A percentile compares a stretch with the other conserved stretches of the same genome.
Evolutionary conservation across 1,140 invertebrate species (phyloP).

Genomic region (Diachasmimorpha longicaudata): DNA sequence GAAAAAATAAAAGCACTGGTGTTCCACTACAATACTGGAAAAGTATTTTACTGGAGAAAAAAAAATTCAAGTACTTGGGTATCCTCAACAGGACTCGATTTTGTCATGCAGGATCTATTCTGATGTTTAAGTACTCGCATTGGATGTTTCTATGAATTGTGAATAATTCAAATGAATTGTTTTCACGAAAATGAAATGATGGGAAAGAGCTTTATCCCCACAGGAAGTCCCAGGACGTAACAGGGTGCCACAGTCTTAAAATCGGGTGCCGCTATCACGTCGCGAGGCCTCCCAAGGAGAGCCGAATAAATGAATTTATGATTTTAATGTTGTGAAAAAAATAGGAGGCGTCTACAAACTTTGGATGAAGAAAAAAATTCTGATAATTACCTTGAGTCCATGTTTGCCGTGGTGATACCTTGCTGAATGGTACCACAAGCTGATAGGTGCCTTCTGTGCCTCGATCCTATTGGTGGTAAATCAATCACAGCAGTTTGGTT

Average conservation of each 20-base stretch:
- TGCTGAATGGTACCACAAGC: conserved; percentile 58
- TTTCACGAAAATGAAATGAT: background rate
- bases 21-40: too few species aligned
- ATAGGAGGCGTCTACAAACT: background rate
- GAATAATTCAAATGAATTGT: background rate
- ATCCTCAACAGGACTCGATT: too few species aligned
- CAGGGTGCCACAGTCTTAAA: conserved; percentile 52
- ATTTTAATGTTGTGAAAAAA: background rate
- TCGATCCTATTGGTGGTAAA: conserved; percentile 44
- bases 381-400: conserved; percentile 57
- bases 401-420: conserved; percentile 46
- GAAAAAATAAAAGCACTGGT: too few species aligned
- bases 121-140: too few species aligned
- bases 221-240: conserved; percentile 59
- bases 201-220: conserved; percentile 42
- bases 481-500: conserved; percentile 41
- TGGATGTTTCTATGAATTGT: background rate
- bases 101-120: too few species aligned
- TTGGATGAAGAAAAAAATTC: background rate
- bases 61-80: too few species aligned
- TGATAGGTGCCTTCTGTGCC: conserved; percentile 56
- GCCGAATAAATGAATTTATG: conserved; percentile 23
- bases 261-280: conserved; percentile 56
- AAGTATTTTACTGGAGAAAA: too few species aligned
- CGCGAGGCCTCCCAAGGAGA: conserved; percentile 58